Conservation (phyloP, 2,113 vertebrate species). For the Philantomba maxwellii region DNA sequence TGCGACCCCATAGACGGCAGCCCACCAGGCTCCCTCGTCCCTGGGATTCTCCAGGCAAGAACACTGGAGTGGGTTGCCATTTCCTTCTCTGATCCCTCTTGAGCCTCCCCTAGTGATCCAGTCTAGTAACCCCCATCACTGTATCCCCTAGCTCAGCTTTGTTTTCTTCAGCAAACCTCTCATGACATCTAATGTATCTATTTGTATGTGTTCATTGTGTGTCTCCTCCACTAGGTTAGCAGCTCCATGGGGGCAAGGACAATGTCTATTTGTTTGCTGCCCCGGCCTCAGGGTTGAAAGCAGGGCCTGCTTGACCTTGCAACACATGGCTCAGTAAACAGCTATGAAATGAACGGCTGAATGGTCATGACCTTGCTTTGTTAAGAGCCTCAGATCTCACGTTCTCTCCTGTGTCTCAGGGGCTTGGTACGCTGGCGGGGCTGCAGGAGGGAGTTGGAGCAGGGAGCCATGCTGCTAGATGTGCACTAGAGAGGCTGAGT, state of each 20-base stretch:
- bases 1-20: too few relatives aligned
- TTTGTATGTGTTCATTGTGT: background rate
- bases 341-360: background rate
- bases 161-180: background rate
- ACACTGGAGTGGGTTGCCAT: too few relatives aligned
- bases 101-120: background rate
- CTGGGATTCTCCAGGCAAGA: too few relatives aligned
- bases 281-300: background rate
- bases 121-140: background rate
- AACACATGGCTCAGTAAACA: background rate
- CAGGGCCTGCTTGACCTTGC: background rate
- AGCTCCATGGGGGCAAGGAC: background rate
- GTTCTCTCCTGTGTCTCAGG: background rate
- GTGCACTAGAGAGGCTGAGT: background rate
- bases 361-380: background rate
- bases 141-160: background rate
- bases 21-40: too few relatives aligned
- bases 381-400: background rate
- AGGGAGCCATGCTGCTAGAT: rapidly evolving
- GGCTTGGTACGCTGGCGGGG: background rate
- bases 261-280: background rate
- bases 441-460: background rate
- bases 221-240: background rate
- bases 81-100: too few relatives aligned
- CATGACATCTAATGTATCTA: background rate